phyloP scores from a whole-genome alignment of 1,140 invertebrate genomes.

The Stegodyphus mimosarum region DNA sequence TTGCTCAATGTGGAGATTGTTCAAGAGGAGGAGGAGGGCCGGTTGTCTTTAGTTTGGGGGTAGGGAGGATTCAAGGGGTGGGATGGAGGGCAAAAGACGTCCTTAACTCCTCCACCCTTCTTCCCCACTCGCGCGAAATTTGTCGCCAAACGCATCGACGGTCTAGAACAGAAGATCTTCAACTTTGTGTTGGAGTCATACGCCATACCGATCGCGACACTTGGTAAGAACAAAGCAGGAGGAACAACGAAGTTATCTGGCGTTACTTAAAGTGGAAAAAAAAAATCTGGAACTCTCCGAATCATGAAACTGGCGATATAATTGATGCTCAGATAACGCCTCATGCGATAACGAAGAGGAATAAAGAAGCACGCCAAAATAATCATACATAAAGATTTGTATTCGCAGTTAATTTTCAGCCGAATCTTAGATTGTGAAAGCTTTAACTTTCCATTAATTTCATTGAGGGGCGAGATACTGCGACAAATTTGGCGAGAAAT shows the following conservation, averaged over 20 bases:
- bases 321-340: neutral
- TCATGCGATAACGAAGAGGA: neutral
- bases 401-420: too few relatives aligned
- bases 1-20: constrained; percentile 53
- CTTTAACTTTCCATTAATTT: too few relatives aligned
- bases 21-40: constrained; percentile 16
- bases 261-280: neutral
- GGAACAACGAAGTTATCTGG: neutral
- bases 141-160: constrained; percentile 50
- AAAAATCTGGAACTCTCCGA: neutral
- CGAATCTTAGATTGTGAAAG: too few relatives aligned
- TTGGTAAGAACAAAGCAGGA: constrained; percentile 32
- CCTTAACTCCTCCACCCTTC: neutral
- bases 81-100: neutral
- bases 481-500: too few relatives aligned
- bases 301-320: neutral
- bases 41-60: neutral
- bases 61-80: neutral
- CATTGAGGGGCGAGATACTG: too few relatives aligned
- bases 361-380: neutral
- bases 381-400: too few relatives aligned
- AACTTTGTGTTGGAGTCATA: neutral
- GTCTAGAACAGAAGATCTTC: constrained; percentile 20
- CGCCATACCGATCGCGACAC: constrained; percentile 30
- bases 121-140: constrained; percentile 36